Evolutionary conservation across 2,797 vertebrate species (phyloP).

Genomic region (Alca torda): DNA sequence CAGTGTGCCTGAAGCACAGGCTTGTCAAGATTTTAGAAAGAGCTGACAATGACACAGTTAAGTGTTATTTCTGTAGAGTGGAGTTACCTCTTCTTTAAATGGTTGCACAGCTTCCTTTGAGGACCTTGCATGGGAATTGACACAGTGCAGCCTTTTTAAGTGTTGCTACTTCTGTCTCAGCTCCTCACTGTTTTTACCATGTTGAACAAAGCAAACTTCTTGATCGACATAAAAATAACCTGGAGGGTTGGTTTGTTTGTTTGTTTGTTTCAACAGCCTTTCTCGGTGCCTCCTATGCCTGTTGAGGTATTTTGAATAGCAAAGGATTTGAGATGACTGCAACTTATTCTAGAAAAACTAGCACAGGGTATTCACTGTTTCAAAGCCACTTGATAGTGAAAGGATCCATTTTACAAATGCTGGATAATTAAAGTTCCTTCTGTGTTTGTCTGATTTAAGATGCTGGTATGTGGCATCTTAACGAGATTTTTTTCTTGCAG

Average conservation of each 20-base stretch:
- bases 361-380: not conserved
- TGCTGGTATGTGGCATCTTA: not conserved
- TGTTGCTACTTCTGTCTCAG: not conserved
- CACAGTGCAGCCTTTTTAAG: conserved; percentile 4
- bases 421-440: not conserved
- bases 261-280: not conserved
- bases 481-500: not conserved
- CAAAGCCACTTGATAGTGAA: not conserved
- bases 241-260: not conserved
- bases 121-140: conserved; percentile 9
- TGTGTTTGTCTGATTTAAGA: not conserved
- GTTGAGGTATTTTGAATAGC: not conserved
- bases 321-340: not conserved
- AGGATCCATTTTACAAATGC: not conserved
- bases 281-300: not conserved
- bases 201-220: conserved; percentile 26
- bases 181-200: not conserved
- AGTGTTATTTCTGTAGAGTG: conserved; percentile 5
- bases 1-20: conserved; percentile 18
- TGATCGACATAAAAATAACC: not conserved
- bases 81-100: conserved; percentile 41
- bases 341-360: not conserved
- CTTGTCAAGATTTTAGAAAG: conserved; percentile 60
- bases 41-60: conserved; percentile 59
- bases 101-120: not conserved